Evolutionary conservation across 2,888 invertebrate species (phyloP).

Genomic region (Uropetala carovei): DNA sequence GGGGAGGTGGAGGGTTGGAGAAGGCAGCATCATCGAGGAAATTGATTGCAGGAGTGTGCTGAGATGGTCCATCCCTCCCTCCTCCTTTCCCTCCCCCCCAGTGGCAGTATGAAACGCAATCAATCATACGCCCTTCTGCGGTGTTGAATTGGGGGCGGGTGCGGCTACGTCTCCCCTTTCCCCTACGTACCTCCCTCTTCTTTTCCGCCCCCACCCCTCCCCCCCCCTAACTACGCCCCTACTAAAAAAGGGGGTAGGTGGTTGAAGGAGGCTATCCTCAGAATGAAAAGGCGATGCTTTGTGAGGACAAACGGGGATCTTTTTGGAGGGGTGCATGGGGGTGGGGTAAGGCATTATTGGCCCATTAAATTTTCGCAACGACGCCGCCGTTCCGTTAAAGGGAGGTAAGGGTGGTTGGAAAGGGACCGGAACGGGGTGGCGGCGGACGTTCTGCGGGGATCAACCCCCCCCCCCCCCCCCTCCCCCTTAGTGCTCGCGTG

Average conservation of each 20-base stretch:
- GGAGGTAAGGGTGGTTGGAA: background rate
- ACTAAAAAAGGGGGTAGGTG: background rate
- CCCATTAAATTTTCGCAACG: slow-evolving; percentile 60
- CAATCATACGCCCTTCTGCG: slow-evolving; percentile 67
- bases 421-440: background rate
- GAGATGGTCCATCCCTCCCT: slow-evolving; percentile 65
- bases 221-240: background rate
- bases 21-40: slow-evolving; percentile 43
- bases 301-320: background rate
- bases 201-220: background rate
- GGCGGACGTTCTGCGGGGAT: slow-evolving; percentile 19
- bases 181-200: background rate
- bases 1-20: slow-evolving; percentile 19
- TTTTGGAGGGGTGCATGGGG: background rate
- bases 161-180: background rate
- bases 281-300: slow-evolving; percentile 52
- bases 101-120: slow-evolving; percentile 67
- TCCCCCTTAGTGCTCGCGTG: slow-evolving; percentile 8
- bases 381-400: slow-evolving; percentile 12
- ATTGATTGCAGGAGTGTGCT: slow-evolving; percentile 59
- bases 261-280: background rate
- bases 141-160: slow-evolving; percentile 60
- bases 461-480: slow-evolving; percentile 7
- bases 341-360: slow-evolving; percentile 49
- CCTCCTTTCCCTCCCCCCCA: slow-evolving; percentile 68